phyloP scores from a whole-genome alignment of 2,113 vertebrate genomes.

The Cariama cristata region DNA sequence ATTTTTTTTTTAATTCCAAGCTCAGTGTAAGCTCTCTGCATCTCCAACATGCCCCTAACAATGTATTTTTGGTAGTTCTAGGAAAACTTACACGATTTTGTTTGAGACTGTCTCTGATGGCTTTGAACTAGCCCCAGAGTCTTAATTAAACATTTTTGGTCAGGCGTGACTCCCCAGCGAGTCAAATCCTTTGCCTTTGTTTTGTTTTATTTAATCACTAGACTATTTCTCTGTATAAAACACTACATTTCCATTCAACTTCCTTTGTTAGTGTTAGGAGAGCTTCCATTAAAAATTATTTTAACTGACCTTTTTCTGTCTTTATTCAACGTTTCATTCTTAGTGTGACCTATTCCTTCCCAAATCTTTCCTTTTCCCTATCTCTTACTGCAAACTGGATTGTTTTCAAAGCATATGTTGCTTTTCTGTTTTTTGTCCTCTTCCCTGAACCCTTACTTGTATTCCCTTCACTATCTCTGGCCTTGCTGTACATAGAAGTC shows the following conservation, averaged over 20 bases:
- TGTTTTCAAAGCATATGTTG: neutral
- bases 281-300: neutral
- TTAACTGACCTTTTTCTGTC: neutral
- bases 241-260: neutral
- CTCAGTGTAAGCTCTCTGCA: neutral
- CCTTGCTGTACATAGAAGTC: neutral
- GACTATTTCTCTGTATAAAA: neutral
- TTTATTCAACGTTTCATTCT: neutral
- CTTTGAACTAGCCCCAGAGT: conserved; percentile 21
- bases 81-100: neutral
- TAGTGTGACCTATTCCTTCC: neutral
- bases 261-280: neutral
- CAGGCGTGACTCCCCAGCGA: neutral
- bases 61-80: neutral
- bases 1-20: neutral
- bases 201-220: conserved; percentile 25
- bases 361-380: neutral
- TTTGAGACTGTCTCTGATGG: neutral
- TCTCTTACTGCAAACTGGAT: neutral
- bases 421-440: neutral
- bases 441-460: neutral
- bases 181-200: conserved; percentile 40
- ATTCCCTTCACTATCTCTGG: neutral
- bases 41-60: neutral
- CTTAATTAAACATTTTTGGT: conserved; percentile 39